A percentile compares a stretch with the other conserved stretches of the same genome.
These are phyloP conservation scores for Lissocephala sabroskyi DNA, from an alignment of 2,888 invertebrate species.

Conservation along the genomic window DNA sequence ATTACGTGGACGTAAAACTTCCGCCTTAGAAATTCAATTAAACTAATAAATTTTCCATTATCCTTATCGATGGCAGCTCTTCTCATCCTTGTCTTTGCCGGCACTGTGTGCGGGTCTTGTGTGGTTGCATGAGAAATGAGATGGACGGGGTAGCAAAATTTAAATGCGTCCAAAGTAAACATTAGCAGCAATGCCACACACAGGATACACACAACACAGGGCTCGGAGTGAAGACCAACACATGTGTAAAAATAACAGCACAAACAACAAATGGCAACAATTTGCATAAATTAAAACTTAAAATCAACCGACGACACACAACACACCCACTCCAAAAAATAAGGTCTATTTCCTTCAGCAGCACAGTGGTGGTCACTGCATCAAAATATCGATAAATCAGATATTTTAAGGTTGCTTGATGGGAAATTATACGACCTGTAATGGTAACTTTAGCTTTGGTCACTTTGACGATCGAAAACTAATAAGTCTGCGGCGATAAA, in stretches of 20 bases:
- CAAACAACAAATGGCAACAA: constrained; percentile 59
- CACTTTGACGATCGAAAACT: too few relatives aligned
- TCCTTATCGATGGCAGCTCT: constrained; percentile 57
- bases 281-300: constrained; percentile 70
- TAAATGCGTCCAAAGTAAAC: constrained; percentile 52
- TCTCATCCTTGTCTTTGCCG: constrained; percentile 13
- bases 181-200: constrained; percentile 18
- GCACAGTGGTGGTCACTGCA: too few relatives aligned
- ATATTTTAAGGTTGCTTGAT: too few relatives aligned
- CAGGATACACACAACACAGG: too few relatives aligned
- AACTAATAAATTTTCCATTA: constrained; percentile 68
- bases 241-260: constrained; percentile 39
- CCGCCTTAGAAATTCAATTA: constrained; percentile 69
- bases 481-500: too few relatives aligned
- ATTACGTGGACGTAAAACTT: constrained; percentile 62
- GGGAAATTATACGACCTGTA: too few relatives aligned
- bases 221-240: constrained; percentile 14
- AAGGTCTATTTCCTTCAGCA: too few relatives aligned
- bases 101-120: constrained; percentile 13
- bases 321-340: constrained; percentile 8
- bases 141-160: constrained; percentile 24
- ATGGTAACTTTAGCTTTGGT: too few relatives aligned
- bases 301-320: constrained; percentile 34
- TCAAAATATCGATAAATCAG: too few relatives aligned
- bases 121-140: constrained; percentile 9